phyloP scores from a whole-genome alignment of 2,888 invertebrate genomes.

The Buathra laborator region DNA sequence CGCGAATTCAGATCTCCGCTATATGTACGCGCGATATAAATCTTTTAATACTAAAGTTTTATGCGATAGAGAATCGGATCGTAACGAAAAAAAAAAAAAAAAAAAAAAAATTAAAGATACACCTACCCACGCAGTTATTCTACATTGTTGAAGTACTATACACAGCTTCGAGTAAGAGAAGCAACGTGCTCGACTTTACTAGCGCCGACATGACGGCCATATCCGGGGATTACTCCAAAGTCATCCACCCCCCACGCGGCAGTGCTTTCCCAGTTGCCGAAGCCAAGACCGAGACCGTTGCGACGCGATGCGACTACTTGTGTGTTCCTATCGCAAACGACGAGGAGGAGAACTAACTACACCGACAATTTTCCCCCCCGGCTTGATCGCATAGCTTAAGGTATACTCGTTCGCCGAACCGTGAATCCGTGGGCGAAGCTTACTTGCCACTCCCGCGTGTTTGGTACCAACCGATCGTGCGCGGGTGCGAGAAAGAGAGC shows the following conservation, averaged over 20 bases:
- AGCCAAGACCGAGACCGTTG: constrained; percentile 46
- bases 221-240: constrained; percentile 68
- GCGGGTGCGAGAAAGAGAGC: constrained; percentile 40
- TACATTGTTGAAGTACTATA: constrained; percentile 24
- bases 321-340: constrained; percentile 50
- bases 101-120: too few species aligned
- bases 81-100: background rate
- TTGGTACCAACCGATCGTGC: constrained; percentile 27
- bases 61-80: background rate
- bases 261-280: constrained; percentile 24
- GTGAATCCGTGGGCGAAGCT: constrained; percentile 81
- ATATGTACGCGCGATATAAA: background rate
- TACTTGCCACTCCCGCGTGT: constrained; percentile 73
- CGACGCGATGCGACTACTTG: constrained; percentile 36
- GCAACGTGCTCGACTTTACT: constrained; percentile 62
- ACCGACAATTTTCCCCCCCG: constrained; percentile 75
- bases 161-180: background rate
- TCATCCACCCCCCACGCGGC: constrained; percentile 55
- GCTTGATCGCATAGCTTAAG: constrained; percentile 76
- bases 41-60: background rate
- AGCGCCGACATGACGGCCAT: constrained; percentile 58
- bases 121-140: constrained; percentile 30
- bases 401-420: constrained; percentile 75
- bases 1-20: background rate
- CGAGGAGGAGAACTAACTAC: constrained; percentile 73